Evolutionary conservation across 1,140 invertebrate genomes (phyloP).

Genomic region (Drosophila setifemur): DNA sequence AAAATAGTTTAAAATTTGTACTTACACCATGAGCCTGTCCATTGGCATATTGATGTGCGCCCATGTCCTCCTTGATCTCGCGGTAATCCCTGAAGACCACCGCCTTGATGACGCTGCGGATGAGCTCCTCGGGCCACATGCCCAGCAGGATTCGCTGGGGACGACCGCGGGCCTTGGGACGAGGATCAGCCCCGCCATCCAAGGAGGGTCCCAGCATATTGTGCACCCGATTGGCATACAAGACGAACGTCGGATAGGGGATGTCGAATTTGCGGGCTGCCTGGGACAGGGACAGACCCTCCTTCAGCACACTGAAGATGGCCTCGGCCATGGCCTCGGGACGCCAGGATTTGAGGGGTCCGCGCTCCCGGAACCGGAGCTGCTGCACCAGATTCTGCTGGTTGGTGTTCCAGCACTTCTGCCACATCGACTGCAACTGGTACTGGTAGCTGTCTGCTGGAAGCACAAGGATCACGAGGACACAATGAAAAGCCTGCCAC

Average conservation of each 20-base stretch:
- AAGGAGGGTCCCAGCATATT: conserved; percentile 96
- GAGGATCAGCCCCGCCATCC: conserved; percentile 92
- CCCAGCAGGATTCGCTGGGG: conserved; percentile 94
- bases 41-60: conserved; percentile 84
- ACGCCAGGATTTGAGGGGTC: conserved; percentile 95
- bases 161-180: conserved; percentile 93
- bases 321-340: conserved; percentile 97
- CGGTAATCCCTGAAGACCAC: conserved; percentile 93
- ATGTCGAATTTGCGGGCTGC: conserved; percentile 96
- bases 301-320: conserved; percentile 94
- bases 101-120: conserved; percentile 93
- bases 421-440: conserved; percentile 96
- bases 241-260: conserved; percentile 95
- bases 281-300: conserved; percentile 93
- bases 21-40: conserved; percentile 76
- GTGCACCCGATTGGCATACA: conserved; percentile 96
- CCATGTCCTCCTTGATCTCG: conserved; percentile 88
- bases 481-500: conserved; percentile 22
- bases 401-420: conserved; percentile 96
- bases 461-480: conserved; percentile 66
- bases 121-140: conserved; percentile 96
- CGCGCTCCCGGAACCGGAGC: conserved; percentile 93
- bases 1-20: conserved; percentile 1
- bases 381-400: conserved; percentile 92
- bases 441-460: conserved; percentile 96